Evolutionary conservation across 1,140 invertebrate genomes (phyloP).

Genomic region (Aporrectodea caliginosa): DNA sequence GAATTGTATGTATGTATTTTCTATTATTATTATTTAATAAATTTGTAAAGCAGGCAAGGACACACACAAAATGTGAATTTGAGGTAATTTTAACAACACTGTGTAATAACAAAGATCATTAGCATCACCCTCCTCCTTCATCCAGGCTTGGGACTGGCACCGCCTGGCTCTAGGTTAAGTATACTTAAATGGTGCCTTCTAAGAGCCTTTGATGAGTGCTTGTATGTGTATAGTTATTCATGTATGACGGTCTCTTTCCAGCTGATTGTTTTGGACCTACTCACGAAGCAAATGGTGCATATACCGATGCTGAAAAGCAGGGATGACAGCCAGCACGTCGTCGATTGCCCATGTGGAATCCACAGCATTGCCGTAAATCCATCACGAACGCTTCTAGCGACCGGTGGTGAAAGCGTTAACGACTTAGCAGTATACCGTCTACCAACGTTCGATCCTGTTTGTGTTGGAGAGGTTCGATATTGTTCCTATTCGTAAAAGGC

Average conservation of each 20-base stretch:
- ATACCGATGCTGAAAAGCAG: constrained; percentile 65
- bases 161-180: no score
- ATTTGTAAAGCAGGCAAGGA: no score
- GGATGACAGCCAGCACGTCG: constrained; percentile 55
- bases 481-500: background rate
- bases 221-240: no score
- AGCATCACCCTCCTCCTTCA: no score
- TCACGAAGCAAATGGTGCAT: constrained; percentile 71
- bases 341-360: constrained; percentile 67
- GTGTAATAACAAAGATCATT: no score
- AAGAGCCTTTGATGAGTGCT: no score
- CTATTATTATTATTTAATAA: no score
- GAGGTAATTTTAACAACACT: no score
- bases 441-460: constrained; percentile 88
- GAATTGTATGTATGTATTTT: no score
- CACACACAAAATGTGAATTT: no score
- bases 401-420: constrained; percentile 83
- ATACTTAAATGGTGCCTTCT: no score
- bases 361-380: constrained; percentile 91
- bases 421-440: constrained; percentile 88
- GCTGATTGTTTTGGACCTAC: constrained; percentile 78
- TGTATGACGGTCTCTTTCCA: constrained; percentile 57
- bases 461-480: constrained; percentile 73
- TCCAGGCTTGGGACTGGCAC: no score
- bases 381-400: constrained; percentile 82